These are phyloP conservation scores for Crematogaster levior DNA, from an alignment of 2,888 invertebrate genomes.

Conservation along the genomic window DNA sequence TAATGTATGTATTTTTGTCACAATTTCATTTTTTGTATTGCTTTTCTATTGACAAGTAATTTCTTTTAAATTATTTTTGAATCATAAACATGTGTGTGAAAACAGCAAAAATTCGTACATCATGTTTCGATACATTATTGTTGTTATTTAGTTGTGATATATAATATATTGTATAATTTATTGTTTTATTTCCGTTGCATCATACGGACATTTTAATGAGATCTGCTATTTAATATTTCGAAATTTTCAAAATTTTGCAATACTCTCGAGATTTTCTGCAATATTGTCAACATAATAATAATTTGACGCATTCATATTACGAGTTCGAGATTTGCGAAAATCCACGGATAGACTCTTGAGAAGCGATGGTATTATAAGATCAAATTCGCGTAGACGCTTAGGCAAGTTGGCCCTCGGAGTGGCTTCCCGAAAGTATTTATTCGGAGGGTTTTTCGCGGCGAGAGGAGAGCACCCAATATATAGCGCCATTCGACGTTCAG, in stretches of 20 bases:
- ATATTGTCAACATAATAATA: conserved; percentile 13
- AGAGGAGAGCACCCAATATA: conserved; percentile 45
- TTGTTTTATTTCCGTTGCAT: background rate
- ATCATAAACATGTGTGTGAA: too few relatives aligned
- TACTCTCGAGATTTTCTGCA: background rate
- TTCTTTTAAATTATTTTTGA: background rate
- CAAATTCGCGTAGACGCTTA: conserved; percentile 40
- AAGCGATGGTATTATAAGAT: conserved; percentile 32
- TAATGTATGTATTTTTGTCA: background rate
- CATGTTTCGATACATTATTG: background rate
- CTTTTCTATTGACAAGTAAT: background rate
- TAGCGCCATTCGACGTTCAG: conserved; percentile 39
- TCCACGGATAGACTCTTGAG: background rate
- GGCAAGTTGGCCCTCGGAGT: conserved; percentile 23
- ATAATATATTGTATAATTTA: background rate
- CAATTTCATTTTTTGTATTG: background rate
- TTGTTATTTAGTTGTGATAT: background rate
- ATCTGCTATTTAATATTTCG: background rate
- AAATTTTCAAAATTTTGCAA: background rate
- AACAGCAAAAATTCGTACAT: background rate
- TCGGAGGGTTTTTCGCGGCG: conserved; percentile 52
- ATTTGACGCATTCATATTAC: conserved; percentile 21
- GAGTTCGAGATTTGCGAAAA: conserved; percentile 21
- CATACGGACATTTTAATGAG: background rate
- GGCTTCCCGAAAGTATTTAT: conserved; percentile 57